A percentile compares a stretch with the other conserved stretches of the same genome.
These are phyloP conservation scores for Thymallus thymallus DNA, from an alignment of 2,113 vertebrate genomes.

Conservation along the genomic window DNA sequence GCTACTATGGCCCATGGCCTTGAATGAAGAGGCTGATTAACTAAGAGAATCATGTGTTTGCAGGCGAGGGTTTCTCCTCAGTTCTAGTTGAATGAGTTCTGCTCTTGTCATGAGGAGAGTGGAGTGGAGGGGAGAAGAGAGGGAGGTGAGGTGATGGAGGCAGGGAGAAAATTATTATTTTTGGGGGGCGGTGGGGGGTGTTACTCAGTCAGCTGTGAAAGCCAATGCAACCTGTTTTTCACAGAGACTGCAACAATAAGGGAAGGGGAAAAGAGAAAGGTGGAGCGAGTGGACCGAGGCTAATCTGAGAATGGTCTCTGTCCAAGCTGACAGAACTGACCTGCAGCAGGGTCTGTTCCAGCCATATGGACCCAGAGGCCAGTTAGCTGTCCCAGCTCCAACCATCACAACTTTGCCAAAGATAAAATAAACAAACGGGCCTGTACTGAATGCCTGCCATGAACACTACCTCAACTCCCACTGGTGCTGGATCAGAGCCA, in stretches of 20 bases:
- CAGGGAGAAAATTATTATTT: constrained; percentile 6
- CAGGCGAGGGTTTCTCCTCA: constrained; percentile 42
- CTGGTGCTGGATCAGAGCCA: no score
- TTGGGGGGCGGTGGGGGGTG: constrained; percentile 19
- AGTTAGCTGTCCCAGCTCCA: neutral
- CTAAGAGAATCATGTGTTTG: constrained; percentile 59
- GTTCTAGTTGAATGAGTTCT: constrained; percentile 53
- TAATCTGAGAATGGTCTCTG: constrained; percentile 36
- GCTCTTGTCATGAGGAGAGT: constrained; percentile 39
- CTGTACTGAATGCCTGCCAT: neutral
- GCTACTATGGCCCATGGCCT: no score
- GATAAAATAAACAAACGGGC: constrained; percentile 14
- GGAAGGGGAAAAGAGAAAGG: constrained; percentile 3
- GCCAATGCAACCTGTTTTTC: constrained; percentile 44
- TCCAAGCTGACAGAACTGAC: constrained; percentile 32
- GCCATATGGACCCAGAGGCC: constrained; percentile 5
- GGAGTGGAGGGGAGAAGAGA: neutral
- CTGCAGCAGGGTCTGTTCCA: constrained; percentile 1
- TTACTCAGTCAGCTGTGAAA: constrained; percentile 49
- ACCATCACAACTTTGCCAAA: constrained; percentile 3
- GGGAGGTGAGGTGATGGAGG: constrained; percentile 15
- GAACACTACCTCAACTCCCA: no score
- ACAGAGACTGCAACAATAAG: constrained; percentile 32
- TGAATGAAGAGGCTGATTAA: constrained; percentile 51
- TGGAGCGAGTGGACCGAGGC: constrained; percentile 2